phyloP scores from a whole-genome alignment of 2,888 invertebrate genomes.

The Allolobophora icterica region DNA sequence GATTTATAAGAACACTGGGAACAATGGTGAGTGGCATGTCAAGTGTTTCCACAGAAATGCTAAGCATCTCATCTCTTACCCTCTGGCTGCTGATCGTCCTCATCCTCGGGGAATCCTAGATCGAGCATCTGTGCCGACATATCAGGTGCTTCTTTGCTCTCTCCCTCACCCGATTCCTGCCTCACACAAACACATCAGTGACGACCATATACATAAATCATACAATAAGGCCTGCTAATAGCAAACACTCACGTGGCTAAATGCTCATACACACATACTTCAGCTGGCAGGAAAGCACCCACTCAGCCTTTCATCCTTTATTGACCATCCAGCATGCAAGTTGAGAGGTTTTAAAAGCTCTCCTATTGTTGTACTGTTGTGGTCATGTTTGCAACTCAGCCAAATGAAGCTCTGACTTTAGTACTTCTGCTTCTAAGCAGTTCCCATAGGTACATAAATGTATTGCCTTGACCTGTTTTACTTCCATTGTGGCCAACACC shows the following conservation, averaged over 20 bases:
- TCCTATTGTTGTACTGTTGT: no score
- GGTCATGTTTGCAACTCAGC: no score
- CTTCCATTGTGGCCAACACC: background rate
- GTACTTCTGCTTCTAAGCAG: no score
- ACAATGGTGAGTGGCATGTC: background rate
- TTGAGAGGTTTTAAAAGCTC: background rate
- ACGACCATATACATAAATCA: background rate
- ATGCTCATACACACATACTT: background rate
- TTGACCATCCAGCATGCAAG: background rate
- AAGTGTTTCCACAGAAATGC: background rate
- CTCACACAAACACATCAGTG: background rate
- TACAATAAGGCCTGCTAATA: background rate
- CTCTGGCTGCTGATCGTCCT: slow-evolving; percentile 84
- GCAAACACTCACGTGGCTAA: background rate
- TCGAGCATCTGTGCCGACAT: slow-evolving; percentile 68
- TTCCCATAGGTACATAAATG: background rate
- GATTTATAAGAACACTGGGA: background rate
- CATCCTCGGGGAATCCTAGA: slow-evolving; percentile 78
- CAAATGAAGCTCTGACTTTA: no score
- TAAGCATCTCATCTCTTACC: slow-evolving; percentile 62
- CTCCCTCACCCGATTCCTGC: slow-evolving; percentile 35
- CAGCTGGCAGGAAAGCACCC: background rate
- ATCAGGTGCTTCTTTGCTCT: slow-evolving; percentile 43
- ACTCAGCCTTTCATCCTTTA: background rate
- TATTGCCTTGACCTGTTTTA: background rate